Percentiles rank a stretch among this genome's conserved stretches.
Conservation (phyloP, 1,140 invertebrate species). For the Saccostrea echinata region DNA sequence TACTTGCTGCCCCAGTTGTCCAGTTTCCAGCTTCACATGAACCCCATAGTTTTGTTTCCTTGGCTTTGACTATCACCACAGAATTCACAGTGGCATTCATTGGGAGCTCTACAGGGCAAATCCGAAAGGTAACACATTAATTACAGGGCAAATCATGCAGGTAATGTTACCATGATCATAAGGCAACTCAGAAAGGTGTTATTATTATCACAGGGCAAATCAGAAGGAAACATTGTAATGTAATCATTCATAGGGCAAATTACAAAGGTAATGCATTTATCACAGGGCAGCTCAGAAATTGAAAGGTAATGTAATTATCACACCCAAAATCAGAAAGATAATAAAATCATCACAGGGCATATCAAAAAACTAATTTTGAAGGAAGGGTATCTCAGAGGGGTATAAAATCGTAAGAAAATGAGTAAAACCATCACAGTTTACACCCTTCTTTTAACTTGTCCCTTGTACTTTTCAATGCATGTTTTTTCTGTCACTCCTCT, state of each 20-base stretch:
- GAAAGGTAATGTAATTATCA: too few species aligned
- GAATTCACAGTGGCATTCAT: conserved; percentile 98
- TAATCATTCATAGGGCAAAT: too few species aligned
- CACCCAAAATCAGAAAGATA: too few species aligned
- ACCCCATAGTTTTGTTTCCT: conserved; percentile 84
- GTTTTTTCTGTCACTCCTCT: too few species aligned
- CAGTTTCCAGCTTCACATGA: conserved; percentile 77
- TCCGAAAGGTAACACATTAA: conserved; percentile 90
- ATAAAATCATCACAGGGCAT: too few species aligned
- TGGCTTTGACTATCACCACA: conserved; percentile 96
- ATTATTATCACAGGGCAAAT: background rate
- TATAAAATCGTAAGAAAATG: too few species aligned
- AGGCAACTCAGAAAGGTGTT: background rate
- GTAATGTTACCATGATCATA: background rate
- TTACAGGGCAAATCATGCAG: background rate
- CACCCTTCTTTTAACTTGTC: too few species aligned
- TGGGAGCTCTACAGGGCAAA: conserved; percentile 92
- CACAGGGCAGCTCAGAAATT: too few species aligned
- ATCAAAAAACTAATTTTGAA: too few species aligned
- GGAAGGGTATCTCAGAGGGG: too few species aligned
- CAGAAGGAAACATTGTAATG: conserved; percentile 59
- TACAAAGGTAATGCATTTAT: background rate
- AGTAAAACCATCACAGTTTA: too few species aligned
- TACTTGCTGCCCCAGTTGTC: conserved; percentile 54
- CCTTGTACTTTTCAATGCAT: too few species aligned